Conservation (phyloP, 2,797 vertebrate genomes). For the Mus minutoides region DNA sequence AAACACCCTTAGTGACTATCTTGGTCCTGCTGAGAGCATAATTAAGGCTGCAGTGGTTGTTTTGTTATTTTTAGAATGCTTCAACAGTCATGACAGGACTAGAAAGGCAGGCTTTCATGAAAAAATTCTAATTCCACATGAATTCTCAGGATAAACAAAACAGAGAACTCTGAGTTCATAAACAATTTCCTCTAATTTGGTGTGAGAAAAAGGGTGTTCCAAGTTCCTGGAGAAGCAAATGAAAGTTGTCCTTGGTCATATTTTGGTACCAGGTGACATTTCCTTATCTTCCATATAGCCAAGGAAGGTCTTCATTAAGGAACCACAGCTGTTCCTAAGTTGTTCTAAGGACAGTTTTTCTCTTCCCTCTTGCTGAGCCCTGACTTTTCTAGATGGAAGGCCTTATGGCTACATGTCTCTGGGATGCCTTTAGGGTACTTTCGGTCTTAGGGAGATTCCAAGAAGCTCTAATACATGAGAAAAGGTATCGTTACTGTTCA, state of each 20-base stretch:
- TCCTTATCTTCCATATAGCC: neutral
- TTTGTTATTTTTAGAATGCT: neutral
- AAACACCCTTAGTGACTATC: neutral
- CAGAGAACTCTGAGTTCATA: neutral
- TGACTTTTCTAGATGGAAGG: slow-evolving; percentile 36
- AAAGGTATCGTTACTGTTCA: neutral
- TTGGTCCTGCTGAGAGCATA: slow-evolving; percentile 20
- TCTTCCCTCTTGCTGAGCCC: neutral
- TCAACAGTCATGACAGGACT: slow-evolving; percentile 30
- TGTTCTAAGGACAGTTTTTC: neutral
- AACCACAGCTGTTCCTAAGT: neutral
- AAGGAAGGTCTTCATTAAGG: slow-evolving; percentile 13
- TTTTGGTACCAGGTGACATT: neutral
- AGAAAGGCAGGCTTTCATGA: neutral
- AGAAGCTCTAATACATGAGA: neutral
- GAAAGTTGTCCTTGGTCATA: slow-evolving; percentile 14
- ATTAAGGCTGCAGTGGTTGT: neutral
- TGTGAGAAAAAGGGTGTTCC: neutral
- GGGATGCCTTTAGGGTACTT: neutral
- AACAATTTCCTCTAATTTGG: slow-evolving; percentile 21
- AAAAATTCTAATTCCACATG: slow-evolving; percentile 27
- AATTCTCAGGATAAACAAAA: neutral
- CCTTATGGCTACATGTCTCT: neutral
- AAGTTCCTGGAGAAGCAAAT: neutral
- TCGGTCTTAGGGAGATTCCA: neutral